Base-by-base conservation (phyloP, 2,888 invertebrate species). In the Gandaritis pyraliata region DNA sequence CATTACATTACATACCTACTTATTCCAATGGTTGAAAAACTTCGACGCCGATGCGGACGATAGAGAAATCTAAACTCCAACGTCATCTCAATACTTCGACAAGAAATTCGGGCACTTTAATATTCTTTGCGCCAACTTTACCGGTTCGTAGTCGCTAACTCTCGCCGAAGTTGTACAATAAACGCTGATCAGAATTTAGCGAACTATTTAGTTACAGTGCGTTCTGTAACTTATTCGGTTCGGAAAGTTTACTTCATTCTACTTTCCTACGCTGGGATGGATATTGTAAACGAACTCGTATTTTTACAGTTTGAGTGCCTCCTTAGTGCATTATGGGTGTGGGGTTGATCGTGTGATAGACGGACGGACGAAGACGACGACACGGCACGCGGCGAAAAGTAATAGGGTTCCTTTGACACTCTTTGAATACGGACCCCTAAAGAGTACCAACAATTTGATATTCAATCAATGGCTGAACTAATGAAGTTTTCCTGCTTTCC, bases 101-200 rank as follows among this genome's bases (percentile, higher is more conserved):
- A 55, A 23, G 54, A 47, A 56, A n/a, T 36, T 57, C 43, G 33
- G 49, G 18, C 33, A 45, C 33, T 57, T 50, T 53, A 43, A 45
- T 18, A 36, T 52, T 16, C 16, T n/a, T 11, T 1, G 50, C 49
- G n/a, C 11, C 38, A 51, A 52, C 46, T 58, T 49, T 39, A 46
- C 18, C 47, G 12, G 58, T 39, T 46, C 15, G 13, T 16, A 36
- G 36, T 41, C 10, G 7, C 30, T 23, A 51, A 49, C 45, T 50
- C 45, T 12, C 8, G 39, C 15, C 38, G n/a, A 55, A 60, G 8
- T 60, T 55, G 45, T 16, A 60, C 60, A 60, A 60, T 55, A 60
- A 60, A 45, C 48, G 60, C 60, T 60, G 60, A 60, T 60, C 60
- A 50, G 54, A 60, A 60, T 60, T 55, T 45, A 60, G 60, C 50